Base-by-base conservation (phyloP, 2,888 invertebrate species). In the Drosophila paranaensis region DNA sequence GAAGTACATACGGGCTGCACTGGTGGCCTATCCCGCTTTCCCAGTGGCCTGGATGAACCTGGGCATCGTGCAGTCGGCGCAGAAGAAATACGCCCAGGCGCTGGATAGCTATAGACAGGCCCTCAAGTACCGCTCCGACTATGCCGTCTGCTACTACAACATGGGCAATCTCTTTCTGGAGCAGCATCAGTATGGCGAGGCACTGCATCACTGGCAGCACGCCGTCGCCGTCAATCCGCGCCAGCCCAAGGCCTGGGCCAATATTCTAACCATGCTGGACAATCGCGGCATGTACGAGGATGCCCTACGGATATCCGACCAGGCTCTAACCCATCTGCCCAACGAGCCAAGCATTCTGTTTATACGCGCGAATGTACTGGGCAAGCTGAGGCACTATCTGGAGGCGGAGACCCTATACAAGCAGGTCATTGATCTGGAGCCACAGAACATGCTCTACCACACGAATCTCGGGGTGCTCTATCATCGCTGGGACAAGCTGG, bases 21-120 rank as follows among this genome's bases (percentile, higher is more conserved):
- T 98, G 14, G 90, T 93, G 77, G 93, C 96, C 2, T 81, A 90
- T 63, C 91, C 96, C 39, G 96, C 97, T 91, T 99, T 98, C 93
- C 96, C 98, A 2, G 96, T 98, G 0, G 99, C 98, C 0, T 99
- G 98, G 98, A 99, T 99, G 98, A 99, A 99, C 93, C 94, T 99
- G 60, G 99, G 98, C 16, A 98, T 99, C 81, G 97, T 98, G 37
- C 94, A 98, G 76, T 96, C 97, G 0, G 95, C 95, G 43, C 93
- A 95, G 56, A 95, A 95, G 79, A 95, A 96, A 70, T 95, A 95
- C 72, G 92, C 94, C 3, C 95, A 96, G 88, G 96, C 98, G 0
- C 95, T 97, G 89, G 90, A 92, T 20, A 97, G 98, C 82, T 99
- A 98, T 91, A 93, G 94, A 82, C 96, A 94, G 60, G 98, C 99